Evolutionary conservation across 2,113 vertebrate genomes (phyloP), one percentile per base, ranked within the genome.

Genomic region (Phyllopteryx taeniolatus): DNA sequence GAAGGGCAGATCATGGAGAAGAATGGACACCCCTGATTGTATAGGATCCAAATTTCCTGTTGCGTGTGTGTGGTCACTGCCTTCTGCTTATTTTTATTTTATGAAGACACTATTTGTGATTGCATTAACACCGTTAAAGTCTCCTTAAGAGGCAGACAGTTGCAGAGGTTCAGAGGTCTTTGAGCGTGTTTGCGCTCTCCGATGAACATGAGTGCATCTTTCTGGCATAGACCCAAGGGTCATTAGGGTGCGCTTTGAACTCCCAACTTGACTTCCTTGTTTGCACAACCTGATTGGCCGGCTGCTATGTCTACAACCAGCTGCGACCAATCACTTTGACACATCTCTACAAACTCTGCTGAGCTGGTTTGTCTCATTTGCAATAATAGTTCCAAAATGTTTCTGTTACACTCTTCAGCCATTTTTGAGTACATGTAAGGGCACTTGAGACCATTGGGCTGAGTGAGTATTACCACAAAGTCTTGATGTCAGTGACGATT

Each of bases 11-110:
- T 88, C 74, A 93, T 87, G 91, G 53, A 68, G 80, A 95, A 93
- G 83, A 94, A 96, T 93, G 80, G 80, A 71, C 76, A 65, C 80
- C 79, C 76, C 78, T 91, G 88, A 93, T 90, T 93, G 89, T 87
- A 75, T 90, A 84, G 92, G 94, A 95, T 84, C 91, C 71, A 78
- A 77, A 79, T 78, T 94, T 96, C 91, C 92, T 92, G 91, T 86
- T 90, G 75, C 11, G 76, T 92, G 75, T 92, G 90, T 93, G 91
- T 89, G 92, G 90, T 85, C 87, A 33, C 79, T 81, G 82, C 86
- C 90, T 71, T 22, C 81, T 83, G 81, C 88, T 92, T 91, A 83
- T 87, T 90, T 93, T 90, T 78, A 87, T 91, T 91, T 82, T 77
- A 91, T 93, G 91, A 87, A 76, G 79, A 71, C 71, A 78, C 51